phyloP scores from a whole-genome alignment of 2,113 vertebrate genomes.

The Pungitius pungitius region DNA sequence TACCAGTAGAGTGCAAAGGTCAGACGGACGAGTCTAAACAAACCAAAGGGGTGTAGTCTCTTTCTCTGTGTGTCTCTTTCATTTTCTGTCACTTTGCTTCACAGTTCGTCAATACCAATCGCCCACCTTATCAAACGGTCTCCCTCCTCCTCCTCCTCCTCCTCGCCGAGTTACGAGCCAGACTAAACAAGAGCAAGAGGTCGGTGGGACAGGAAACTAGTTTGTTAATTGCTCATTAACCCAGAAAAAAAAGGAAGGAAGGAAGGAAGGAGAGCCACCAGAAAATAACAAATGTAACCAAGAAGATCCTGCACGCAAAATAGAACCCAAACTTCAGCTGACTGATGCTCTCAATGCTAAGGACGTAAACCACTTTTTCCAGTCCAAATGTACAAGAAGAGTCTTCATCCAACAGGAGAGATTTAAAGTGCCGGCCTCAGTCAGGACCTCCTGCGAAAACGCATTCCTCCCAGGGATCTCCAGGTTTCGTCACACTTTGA shows the following conservation, averaged over 20 bases:
- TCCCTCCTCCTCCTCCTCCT: constrained; percentile 11
- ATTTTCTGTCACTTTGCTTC: constrained; percentile 49
- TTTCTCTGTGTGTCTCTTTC: constrained; percentile 30
- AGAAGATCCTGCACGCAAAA: neutral
- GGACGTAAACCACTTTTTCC: constrained; percentile 31
- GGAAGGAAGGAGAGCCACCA: constrained; percentile 1
- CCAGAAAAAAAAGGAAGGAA: constrained; percentile 5
- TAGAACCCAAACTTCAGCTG: constrained; percentile 29
- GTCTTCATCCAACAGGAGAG: constrained; percentile 34
- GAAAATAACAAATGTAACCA: constrained; percentile 8
- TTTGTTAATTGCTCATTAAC: constrained; percentile 51
- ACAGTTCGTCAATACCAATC: constrained; percentile 44
- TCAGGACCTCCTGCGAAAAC: constrained; percentile 6
- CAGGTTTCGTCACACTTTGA: constrained; percentile 15
- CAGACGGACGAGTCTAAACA: constrained; percentile 63
- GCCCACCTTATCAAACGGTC: constrained; percentile 8
- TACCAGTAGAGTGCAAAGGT: constrained; percentile 59
- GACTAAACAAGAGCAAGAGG: constrained; percentile 59
- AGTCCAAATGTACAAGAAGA: constrained; percentile 10
- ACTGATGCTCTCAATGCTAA: neutral
- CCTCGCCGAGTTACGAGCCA: constrained; percentile 19
- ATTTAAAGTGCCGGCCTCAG: constrained; percentile 5
- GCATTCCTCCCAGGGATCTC: constrained; percentile 3
- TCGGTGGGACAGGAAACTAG: constrained; percentile 29
- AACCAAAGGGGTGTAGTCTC: constrained; percentile 13